Evolutionary conservation across 2,113 vertebrate species (phyloP).

Genomic region (Elanus axillaris): DNA sequence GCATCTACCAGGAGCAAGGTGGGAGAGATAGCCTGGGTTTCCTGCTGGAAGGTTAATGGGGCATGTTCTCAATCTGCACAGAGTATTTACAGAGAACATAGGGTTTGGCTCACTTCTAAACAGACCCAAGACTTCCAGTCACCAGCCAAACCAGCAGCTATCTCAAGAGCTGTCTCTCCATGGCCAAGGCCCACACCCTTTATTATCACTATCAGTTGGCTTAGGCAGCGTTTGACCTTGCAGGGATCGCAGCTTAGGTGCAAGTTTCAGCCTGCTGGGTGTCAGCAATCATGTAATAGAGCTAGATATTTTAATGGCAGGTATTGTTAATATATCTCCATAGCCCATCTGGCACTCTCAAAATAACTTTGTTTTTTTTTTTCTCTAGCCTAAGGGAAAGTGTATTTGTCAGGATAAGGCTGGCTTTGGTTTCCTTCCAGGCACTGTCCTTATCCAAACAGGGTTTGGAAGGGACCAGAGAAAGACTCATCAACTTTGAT

Average conservation of each 20-base stretch:
- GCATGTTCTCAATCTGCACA: not conserved
- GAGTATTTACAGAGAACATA: not conserved
- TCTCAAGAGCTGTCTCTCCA: not conserved
- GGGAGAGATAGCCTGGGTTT: not conserved
- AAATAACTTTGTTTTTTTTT: not conserved
- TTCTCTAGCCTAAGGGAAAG: not conserved
- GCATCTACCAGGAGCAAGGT: rapidly evolving
- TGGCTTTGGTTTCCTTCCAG: not conserved
- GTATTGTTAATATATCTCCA: not conserved
- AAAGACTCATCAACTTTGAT: not conserved
- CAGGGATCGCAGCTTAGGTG: not conserved
- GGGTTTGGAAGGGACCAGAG: not conserved
- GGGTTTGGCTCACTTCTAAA: not conserved
- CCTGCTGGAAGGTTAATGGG: not conserved
- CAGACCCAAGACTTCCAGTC: not conserved
- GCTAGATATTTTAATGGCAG: not conserved
- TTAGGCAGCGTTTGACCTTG: not conserved
- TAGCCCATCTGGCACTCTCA: not conserved
- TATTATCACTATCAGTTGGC: rapidly evolving
- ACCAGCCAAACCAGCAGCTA: not conserved
- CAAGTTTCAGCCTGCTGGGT: not conserved
- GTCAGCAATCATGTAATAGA: not conserved
- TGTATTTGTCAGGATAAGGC: not conserved
- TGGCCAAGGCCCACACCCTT: not conserved
- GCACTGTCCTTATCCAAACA: not conserved